Evolutionary conservation across 2,888 invertebrate species (phyloP).

Genomic region (Drosophila demipolita): DNA sequence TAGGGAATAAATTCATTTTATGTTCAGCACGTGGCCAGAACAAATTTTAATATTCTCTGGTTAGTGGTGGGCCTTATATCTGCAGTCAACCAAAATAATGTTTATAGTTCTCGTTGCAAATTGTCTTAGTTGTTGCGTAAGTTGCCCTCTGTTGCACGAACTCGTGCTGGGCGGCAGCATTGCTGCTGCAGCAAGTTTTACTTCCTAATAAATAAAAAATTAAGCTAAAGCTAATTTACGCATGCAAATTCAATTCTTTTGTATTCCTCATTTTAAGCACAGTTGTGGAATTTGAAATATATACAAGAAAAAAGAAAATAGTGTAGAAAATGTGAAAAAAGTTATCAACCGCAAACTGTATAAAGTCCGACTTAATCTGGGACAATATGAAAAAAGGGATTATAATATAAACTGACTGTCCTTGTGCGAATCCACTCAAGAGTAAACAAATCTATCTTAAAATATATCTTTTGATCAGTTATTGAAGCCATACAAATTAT

Average conservation of each 20-base stretch:
- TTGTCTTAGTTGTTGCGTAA: constrained; percentile 42
- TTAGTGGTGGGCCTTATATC: constrained; percentile 1
- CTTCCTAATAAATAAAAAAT: constrained; percentile 26
- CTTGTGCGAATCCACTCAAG: not conserved
- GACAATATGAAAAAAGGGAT: not conserved
- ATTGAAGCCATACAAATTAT: not conserved
- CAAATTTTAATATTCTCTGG: not conserved
- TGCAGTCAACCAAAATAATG: constrained; percentile 39
- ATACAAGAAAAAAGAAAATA: not conserved
- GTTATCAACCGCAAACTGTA: not conserved
- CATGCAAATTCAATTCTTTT: constrained; percentile 1
- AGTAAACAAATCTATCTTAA: not conserved
- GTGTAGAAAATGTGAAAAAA: not conserved
- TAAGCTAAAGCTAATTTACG: not conserved
- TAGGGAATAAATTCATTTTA: constrained; percentile 25
- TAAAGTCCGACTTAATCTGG: not conserved
- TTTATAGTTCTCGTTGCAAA: constrained; percentile 35
- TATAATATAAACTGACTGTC: not conserved
- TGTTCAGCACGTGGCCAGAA: constrained; percentile 37
- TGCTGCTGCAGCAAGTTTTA: constrained; percentile 29
- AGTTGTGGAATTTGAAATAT: not conserved
- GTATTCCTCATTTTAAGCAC: not conserved
- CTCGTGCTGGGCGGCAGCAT: not conserved
- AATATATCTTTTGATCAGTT: not conserved
- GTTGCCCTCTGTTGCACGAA: not conserved